Percentiles rank a stretch among this genome's conserved stretches.
Conservation (phyloP, 1,140 invertebrate genomes). For the Campoletis sonorensis region DNA sequence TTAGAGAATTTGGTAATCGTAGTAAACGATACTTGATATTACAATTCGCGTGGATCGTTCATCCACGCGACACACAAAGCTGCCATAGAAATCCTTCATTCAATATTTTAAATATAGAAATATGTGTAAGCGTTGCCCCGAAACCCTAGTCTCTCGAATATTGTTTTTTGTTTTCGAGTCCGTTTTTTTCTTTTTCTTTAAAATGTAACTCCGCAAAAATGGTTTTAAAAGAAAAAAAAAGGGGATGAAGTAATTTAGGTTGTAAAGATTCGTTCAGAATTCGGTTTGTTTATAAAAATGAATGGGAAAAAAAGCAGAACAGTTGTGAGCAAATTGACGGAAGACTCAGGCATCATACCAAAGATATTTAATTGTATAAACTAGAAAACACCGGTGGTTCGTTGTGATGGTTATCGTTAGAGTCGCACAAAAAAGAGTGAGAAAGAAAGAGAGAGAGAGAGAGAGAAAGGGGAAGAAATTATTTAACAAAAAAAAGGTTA, state of each 20-base stretch:
- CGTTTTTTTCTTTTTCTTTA: constrained; percentile 11
- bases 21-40: constrained; percentile 11
- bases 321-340: constrained; percentile 45
- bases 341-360: constrained; percentile 75
- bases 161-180: constrained; percentile 27
- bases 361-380: constrained; percentile 71
- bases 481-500: constrained; percentile 40
- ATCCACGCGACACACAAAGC: constrained; percentile 1
- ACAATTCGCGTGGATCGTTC: neutral
- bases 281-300: constrained; percentile 53
- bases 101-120: constrained; percentile 13
- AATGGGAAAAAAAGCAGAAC: neutral
- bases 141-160: constrained; percentile 17
- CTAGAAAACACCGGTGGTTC: constrained; percentile 63
- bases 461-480: neutral
- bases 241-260: constrained; percentile 13
- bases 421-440: constrained; percentile 73
- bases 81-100: constrained; percentile 36
- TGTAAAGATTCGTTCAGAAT: constrained; percentile 37
- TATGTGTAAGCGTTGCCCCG: neutral
- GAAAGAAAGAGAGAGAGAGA: neutral
- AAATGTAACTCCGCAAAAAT: neutral
- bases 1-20: constrained; percentile 19
- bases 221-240: neutral
- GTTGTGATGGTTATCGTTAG: constrained; percentile 70